These are phyloP conservation scores for Agrotis puta DNA, from an alignment of 2,888 invertebrate species.

Conservation along the genomic window DNA sequence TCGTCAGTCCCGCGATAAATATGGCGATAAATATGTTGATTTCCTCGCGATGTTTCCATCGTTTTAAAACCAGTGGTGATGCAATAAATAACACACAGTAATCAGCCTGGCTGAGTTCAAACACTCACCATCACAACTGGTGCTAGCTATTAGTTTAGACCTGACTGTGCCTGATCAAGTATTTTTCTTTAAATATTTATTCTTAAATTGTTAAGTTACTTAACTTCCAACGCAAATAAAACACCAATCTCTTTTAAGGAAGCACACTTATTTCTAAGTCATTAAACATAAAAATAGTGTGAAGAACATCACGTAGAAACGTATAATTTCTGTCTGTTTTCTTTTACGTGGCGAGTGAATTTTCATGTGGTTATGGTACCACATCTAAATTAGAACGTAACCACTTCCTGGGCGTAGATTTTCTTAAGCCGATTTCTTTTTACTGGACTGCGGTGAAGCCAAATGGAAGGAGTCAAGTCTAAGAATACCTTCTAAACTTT, in stretches of 20 bases:
- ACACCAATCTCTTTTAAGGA: not conserved
- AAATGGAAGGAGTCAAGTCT: not conserved
- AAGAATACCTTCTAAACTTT: not conserved
- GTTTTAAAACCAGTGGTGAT: too few relatives aligned
- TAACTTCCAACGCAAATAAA: too few relatives aligned
- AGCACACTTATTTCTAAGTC: not conserved
- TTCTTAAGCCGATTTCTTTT: not conserved
- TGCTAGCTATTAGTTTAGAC: too few relatives aligned
- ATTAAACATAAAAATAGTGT: not conserved
- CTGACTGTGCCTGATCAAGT: too few relatives aligned
- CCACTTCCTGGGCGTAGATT: not conserved
- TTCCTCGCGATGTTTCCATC: too few relatives aligned
- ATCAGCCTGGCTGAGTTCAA: too few relatives aligned
- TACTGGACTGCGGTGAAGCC: not conserved
- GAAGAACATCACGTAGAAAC: not conserved
- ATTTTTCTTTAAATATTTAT: too few relatives aligned
- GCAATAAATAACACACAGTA: too few relatives aligned
- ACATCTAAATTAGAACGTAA: not conserved
- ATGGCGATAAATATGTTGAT: too few relatives aligned
- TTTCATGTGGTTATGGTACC: conserved; percentile 8
- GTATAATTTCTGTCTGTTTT: not conserved
- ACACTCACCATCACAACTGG: too few relatives aligned
- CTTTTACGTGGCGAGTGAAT: not conserved
- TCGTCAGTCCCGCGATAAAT: too few relatives aligned
- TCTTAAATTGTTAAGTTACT: too few relatives aligned